Conservation (phyloP, 2,888 invertebrate species). For the Sphaerophoria rueppellii region DNA sequence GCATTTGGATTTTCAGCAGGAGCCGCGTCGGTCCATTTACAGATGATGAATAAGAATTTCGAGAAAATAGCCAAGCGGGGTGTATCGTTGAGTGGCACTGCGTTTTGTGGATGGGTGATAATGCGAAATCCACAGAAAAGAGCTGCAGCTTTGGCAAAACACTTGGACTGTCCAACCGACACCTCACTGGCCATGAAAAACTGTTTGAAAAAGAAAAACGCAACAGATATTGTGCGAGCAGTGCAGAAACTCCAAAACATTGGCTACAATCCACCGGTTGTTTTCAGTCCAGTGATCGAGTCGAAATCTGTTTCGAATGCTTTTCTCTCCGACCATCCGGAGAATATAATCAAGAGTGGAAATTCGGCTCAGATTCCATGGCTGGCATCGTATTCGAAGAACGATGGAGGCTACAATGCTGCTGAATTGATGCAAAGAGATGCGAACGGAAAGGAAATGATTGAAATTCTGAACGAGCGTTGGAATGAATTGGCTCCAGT, state of each 20-base stretch:
- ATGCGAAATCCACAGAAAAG: slow-evolving; percentile 83
- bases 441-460: slow-evolving; percentile 78
- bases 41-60: slow-evolving; percentile 85
- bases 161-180: slow-evolving; percentile 85
- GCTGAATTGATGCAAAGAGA: slow-evolving; percentile 80
- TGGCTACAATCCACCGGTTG: slow-evolving; percentile 87
- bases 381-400: slow-evolving; percentile 86
- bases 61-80: slow-evolving; percentile 70
- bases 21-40: slow-evolving; percentile 89
- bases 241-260: slow-evolving; percentile 80
- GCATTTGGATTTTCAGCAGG: slow-evolving; percentile 89
- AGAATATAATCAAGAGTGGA: slow-evolving; percentile 84
- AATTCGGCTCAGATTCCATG: slow-evolving; percentile 87
- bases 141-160: slow-evolving; percentile 84
- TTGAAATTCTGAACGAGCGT: slow-evolving; percentile 85
- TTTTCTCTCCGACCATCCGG: slow-evolving; percentile 87
- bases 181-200: slow-evolving; percentile 84
- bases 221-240: slow-evolving; percentile 84
- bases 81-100: slow-evolving; percentile 87
- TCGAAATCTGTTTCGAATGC: slow-evolving; percentile 82
- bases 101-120: slow-evolving; percentile 86
- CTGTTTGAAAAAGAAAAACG: slow-evolving; percentile 86
- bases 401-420: slow-evolving; percentile 90
- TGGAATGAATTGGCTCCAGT: slow-evolving; percentile 83
- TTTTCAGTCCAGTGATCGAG: slow-evolving; percentile 89